Base-by-base conservation (phyloP, 2,113 vertebrate genomes). In the Eudyptes chrysolophus region DNA sequence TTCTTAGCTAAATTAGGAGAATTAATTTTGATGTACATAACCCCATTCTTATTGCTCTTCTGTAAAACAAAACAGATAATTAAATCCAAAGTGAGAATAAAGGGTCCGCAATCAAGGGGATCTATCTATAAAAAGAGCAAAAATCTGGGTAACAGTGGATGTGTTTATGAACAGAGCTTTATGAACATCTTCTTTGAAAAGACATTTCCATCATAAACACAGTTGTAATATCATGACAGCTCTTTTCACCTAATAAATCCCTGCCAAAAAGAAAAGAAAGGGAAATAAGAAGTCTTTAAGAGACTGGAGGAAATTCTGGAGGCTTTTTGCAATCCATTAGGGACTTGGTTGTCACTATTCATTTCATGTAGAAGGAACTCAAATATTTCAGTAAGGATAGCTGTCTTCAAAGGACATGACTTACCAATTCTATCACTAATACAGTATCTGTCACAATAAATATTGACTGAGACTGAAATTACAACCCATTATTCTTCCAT, bases 161-260 rank as follows among this genome's bases (percentile, higher is more conserved):
- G 15, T 60, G 60, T 94, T 61, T 82, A 42, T 42, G 42, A 42
- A 42, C 42, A 64, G 75, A 86, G 54, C 19, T 95, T 87, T 92
- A 86, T 49, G 44, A 93, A 72, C 38, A 36, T 71, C 13, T 54
- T 85, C 65, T 92, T 92, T 83, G 16, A 90, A 95, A 90, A 87
- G 66, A 85, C 30, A 76, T 97, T 93, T 90, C 58, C 82, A 83
- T 84, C 75, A 85, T 92, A 94, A 95, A 78, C 51, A 79, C 40
- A 54, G 69, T 69, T 80, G 40, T 87, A 44, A 25, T 90, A 77
- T 40, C 3, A 0, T 95, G 87, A 89, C 93, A 94, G 89, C 52
- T 95, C 81, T 92, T 94, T 92, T 94, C 84, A 80, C 87, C 66
- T 85, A 90, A 83, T 93, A 96, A 97, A 92, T 65, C 32, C 57